Evolutionary conservation across 2,797 vertebrate genomes (phyloP).

Genomic region (Danio choprae): DNA sequence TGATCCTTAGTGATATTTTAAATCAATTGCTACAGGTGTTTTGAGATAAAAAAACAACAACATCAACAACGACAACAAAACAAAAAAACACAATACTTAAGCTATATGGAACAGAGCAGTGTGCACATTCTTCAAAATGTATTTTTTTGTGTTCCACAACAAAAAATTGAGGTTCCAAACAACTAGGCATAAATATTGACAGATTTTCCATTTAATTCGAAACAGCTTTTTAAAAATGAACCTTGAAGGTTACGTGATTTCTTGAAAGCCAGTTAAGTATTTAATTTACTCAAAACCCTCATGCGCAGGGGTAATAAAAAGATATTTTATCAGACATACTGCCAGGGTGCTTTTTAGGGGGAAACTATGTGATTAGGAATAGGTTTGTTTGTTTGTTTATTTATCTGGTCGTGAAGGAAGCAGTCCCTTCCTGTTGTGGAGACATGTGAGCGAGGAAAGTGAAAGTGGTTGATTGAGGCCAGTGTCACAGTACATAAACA

Average conservation of each 20-base stretch:
- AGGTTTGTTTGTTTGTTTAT: conserved; percentile 44
- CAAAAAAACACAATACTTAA: too few relatives aligned
- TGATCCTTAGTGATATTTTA: too few relatives aligned
- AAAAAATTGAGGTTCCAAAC: background rate
- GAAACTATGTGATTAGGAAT: conserved; percentile 7
- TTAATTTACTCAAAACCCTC: background rate
- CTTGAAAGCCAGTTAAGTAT: background rate
- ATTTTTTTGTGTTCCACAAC: background rate
- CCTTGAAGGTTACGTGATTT: conserved; percentile 10
- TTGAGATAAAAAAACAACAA: too few relatives aligned
- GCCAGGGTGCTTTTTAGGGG: background rate
- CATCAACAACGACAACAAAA: too few relatives aligned
- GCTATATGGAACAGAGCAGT: background rate
- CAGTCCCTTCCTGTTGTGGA: conserved; percentile 60
- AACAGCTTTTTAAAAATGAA: background rate
- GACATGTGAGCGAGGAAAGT: conserved; percentile 16
- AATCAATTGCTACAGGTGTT: too few relatives aligned
- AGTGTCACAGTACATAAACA: conserved; percentile 20
- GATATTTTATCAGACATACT: background rate
- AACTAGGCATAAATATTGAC: background rate
- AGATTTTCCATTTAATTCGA: background rate
- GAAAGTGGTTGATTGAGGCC: conserved; percentile 27
- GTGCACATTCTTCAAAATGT: background rate
- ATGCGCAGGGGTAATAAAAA: background rate
- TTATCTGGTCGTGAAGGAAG: conserved; percentile 60